Conservation (phyloP, 2,888 invertebrate genomes). For the Chrysina gloriosa region DNA sequence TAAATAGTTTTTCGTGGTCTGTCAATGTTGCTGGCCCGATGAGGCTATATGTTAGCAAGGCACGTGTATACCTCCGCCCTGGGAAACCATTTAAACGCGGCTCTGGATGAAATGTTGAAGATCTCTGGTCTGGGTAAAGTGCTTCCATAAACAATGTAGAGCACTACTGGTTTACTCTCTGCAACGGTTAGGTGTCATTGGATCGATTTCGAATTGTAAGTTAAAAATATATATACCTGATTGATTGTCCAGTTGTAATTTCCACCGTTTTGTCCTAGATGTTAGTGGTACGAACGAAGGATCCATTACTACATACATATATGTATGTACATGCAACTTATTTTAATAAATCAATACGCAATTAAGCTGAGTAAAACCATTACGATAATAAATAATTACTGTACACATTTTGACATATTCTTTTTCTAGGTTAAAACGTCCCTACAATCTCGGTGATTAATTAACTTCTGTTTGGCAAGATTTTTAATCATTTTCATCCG, state of each 20-base stretch:
- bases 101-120: constrained; percentile 54
- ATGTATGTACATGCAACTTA: too few species aligned
- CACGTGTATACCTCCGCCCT: constrained; percentile 50
- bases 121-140: constrained; percentile 50
- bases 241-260: neutral
- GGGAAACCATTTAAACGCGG: constrained; percentile 51
- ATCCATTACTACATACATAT: too few species aligned
- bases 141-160: constrained; percentile 52
- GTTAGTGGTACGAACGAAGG: too few species aligned
- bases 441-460: too few species aligned
- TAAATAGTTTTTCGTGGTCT: constrained; percentile 40
- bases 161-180: constrained; percentile 28
- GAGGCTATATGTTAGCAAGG: constrained; percentile 52
- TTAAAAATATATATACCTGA: constrained; percentile 6
- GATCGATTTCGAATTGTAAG: constrained; percentile 48
- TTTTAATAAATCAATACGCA: too few species aligned
- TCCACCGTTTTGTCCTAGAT: too few species aligned
- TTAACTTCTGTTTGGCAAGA: too few species aligned
- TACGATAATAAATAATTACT: too few species aligned
- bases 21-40: constrained; percentile 45
- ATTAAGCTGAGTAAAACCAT: too few species aligned
- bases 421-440: too few species aligned
- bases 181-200: constrained; percentile 49
- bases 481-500: too few species aligned
- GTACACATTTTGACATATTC: too few species aligned